A percentile compares a stretch with the other conserved stretches of the same genome.
phyloP scores from a whole-genome alignment of 2,797 vertebrate genomes.

The Chelon labrosus region DNA sequence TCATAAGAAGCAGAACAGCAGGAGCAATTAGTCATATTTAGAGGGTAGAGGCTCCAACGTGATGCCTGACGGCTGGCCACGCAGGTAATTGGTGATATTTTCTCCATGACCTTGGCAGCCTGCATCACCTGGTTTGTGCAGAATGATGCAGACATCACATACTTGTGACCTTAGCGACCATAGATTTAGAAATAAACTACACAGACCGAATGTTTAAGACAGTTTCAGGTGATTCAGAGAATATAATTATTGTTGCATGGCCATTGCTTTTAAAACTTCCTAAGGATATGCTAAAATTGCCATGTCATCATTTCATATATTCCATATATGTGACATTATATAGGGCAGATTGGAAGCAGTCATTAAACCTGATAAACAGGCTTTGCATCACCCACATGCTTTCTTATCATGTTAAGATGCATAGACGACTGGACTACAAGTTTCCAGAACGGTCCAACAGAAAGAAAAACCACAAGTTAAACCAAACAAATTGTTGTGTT shows the following conservation, averaged over 20 bases:
- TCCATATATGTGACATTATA: no score
- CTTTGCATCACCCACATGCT: no score
- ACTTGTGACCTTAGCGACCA: background rate
- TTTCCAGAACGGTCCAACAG: no score
- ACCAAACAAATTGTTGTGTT: no score
- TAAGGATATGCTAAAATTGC: no score
- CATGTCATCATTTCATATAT: no score
- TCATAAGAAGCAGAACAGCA: constrained; percentile 71
- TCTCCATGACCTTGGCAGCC: constrained; percentile 64
- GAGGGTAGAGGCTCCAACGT: constrained; percentile 49
- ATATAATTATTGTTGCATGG: background rate
- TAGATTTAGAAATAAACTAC: background rate
- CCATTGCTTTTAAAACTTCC: background rate
- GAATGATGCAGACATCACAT: constrained; percentile 4
- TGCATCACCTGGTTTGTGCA: background rate
- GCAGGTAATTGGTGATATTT: constrained; percentile 45
- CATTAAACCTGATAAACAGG: no score
- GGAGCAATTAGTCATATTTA: constrained; percentile 77
- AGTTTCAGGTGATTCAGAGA: no score
- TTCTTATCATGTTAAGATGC: no score
- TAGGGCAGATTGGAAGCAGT: no score
- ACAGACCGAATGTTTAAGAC: background rate
- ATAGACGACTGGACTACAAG: no score
- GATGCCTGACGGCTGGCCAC: constrained; percentile 31
- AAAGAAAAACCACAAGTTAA: no score